Base-by-base conservation (phyloP, 2,888 invertebrate genomes). In the Papilio demoleus region DNA sequence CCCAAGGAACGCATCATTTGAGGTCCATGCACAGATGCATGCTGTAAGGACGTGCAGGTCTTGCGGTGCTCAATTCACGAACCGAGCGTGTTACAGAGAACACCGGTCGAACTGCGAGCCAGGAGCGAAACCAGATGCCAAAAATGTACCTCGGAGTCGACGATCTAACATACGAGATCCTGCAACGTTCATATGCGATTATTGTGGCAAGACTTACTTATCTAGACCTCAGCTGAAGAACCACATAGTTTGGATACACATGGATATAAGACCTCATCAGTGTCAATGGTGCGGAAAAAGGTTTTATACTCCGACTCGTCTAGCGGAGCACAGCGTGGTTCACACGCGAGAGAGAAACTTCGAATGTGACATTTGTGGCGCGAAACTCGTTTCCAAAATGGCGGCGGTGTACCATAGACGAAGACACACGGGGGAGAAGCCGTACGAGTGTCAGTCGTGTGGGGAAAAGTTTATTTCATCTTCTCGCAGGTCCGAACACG, bases 331-430 rank as follows among this genome's bases (percentile, higher is more conserved):
- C 65, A 85, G 85, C 3, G 88, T 93, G 0, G 93, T 93, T 0
- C 94, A 94, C 73, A 93, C 93, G 0, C 84, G 93, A 14, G 92
- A 82, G 58, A 82, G 93, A 71, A 93, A 93, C 60, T 94, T 91
- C 73, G 88, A 86, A 71, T 94, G 94, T 70, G 90, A 93, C 67
- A 85, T 93, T 62, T 94, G 94, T 76, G 87, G 90, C 14, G 90
- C 87, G 24, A 88, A 86, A 76, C 76, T 92, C 0, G 91, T 91
- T 1, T 85, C 90, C 14, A 88, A 87, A 73, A 91, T 90, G 89
- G 92, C 93, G 3, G 87, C 86, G 1, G 86, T 90, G 1, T 92
- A 93, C 73, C 93, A 93, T 65, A 85, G 88, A 73, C 80, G 93
- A 9, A 72, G 92, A 17, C 93, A 93, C 61, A 93, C 93, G 0